Conservation (phyloP, 2,888 invertebrate genomes). For the Dioctria linearis region DNA sequence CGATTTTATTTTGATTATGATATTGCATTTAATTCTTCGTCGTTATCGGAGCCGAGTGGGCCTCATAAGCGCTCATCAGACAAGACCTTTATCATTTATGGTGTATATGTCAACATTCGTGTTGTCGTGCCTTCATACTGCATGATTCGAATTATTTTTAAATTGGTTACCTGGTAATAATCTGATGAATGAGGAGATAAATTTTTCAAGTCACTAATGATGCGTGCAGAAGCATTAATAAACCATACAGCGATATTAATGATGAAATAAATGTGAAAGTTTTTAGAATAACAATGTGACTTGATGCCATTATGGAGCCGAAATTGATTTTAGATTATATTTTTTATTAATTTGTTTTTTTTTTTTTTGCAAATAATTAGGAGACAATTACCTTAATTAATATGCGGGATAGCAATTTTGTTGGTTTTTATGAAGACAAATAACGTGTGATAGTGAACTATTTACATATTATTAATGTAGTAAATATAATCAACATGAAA, state of each 20-base stretch:
- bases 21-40: slow-evolving; percentile 31
- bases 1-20: slow-evolving; percentile 50
- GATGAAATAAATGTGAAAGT: no score
- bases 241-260: background rate
- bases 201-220: slow-evolving; percentile 9
- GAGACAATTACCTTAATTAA: no score
- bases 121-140: background rate
- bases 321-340: no score
- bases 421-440: no score
- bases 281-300: no score
- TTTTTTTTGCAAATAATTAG: no score
- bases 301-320: no score
- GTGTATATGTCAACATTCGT: slow-evolving; percentile 34
- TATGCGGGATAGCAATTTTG: no score
- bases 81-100: slow-evolving; percentile 3
- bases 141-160: background rate
- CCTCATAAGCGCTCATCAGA: background rate
- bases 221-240: background rate
- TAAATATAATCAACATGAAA: no score
- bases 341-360: no score
- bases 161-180: slow-evolving; percentile 17
- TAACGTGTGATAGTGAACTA: no score
- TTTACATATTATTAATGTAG: no score
- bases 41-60: background rate
- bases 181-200: background rate